Conservation (phyloP, 1,140 invertebrate species). For the Lamellibrachia luymesi region DNA sequence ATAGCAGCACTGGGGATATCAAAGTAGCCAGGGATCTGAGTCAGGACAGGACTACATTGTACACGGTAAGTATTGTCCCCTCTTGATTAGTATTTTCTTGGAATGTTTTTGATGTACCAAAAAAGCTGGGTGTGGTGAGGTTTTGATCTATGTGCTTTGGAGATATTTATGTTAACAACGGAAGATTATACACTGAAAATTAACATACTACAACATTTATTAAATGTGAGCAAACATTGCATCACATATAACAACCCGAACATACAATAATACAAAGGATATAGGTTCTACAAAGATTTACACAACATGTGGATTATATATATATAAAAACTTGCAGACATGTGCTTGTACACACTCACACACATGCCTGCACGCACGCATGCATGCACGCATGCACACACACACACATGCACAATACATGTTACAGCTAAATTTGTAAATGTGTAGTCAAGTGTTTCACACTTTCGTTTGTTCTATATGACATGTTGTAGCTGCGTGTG, state of each 20-base stretch:
- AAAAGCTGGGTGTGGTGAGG: not conserved
- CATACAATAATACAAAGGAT: too few species aligned
- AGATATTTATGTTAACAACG: not conserved
- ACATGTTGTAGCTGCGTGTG: conserved; percentile 53
- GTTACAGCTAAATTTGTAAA: not conserved
- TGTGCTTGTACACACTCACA: not conserved
- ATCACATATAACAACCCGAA: too few species aligned
- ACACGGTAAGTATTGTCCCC: conserved; percentile 14
- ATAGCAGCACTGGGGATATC: conserved; percentile 17
- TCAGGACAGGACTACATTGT: conserved; percentile 18
- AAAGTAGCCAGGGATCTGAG: conserved; percentile 19
- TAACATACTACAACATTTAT: not conserved
- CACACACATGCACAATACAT: not conserved
- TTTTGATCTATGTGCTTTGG: not conserved
- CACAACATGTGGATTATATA: too few species aligned
- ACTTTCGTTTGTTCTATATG: not conserved
- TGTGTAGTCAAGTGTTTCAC: not conserved
- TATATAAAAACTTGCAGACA: not conserved
- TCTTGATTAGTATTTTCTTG: not conserved
- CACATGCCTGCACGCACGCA: not conserved
- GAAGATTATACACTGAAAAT: too few species aligned
- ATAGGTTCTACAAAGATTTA: too few species aligned
- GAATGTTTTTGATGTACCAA: not conserved
- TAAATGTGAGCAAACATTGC: too few species aligned
- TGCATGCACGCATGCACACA: not conserved